phyloP scores from a whole-genome alignment of 1,140 invertebrate species.

The Plodia interpunctella region DNA sequence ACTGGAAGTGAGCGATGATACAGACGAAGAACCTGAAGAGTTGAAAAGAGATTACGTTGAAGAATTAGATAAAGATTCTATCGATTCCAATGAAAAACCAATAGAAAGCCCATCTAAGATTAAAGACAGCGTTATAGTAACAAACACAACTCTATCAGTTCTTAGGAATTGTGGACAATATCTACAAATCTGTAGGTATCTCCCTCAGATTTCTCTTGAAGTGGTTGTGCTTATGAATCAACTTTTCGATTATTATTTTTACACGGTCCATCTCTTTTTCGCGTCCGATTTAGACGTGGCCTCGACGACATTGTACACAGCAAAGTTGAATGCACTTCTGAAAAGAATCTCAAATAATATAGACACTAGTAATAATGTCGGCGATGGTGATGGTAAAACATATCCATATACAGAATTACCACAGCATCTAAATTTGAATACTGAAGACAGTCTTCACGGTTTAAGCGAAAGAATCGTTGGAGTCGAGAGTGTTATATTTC shows the following conservation, averaged over 20 bases:
- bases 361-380: slow-evolving; percentile 33
- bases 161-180: slow-evolving; percentile 94
- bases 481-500: slow-evolving; percentile 94
- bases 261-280: slow-evolving; percentile 94
- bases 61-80: slow-evolving; percentile 74
- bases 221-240: slow-evolving; percentile 94
- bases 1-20: slow-evolving; percentile 83
- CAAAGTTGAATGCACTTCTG: slow-evolving; percentile 85
- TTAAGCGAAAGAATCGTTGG: slow-evolving; percentile 92
- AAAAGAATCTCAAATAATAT: slow-evolving; percentile 86
- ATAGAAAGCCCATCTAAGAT: slow-evolving; percentile 47
- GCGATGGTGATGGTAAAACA: slow-evolving; percentile 33
- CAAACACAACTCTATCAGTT: slow-evolving; percentile 96
- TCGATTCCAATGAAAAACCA: slow-evolving; percentile 23
- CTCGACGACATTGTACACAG: slow-evolving; percentile 78
- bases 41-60: slow-evolving; percentile 83
- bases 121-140: slow-evolving; percentile 77
- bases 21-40: slow-evolving; percentile 87
- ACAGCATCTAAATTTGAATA: slow-evolving; percentile 83
- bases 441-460: slow-evolving; percentile 86
- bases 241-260: slow-evolving; percentile 97
- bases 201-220: slow-evolving; percentile 94
- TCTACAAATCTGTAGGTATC: slow-evolving; percentile 94
- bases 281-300: slow-evolving; percentile 75
- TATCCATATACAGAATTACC: slow-evolving; percentile 81